These are phyloP conservation scores for Poliocrania exsul DNA, from an alignment of 2,797 vertebrate species.

Conservation along the genomic window DNA sequence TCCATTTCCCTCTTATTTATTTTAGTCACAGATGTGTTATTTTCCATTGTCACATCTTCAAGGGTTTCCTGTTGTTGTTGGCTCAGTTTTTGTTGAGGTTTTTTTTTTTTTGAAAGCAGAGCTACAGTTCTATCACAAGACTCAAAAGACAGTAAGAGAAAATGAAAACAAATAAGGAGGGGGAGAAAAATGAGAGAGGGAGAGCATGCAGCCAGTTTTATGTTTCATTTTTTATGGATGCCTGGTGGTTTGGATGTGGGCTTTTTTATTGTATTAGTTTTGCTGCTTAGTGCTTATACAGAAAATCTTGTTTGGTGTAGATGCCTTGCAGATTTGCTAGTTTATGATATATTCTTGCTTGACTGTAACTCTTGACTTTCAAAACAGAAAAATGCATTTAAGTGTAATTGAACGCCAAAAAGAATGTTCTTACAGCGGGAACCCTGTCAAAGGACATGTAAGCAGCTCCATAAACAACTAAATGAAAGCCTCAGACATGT, in stretches of 20 bases:
- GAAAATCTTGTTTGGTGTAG: slow-evolving; percentile 38
- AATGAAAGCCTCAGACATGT: slow-evolving; percentile 72
- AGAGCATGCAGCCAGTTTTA: background rate
- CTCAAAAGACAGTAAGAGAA: slow-evolving; percentile 40
- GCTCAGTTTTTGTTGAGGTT: background rate
- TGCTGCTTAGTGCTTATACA: slow-evolving; percentile 21
- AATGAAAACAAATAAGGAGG: slow-evolving; percentile 49
- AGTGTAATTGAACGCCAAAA: slow-evolving; percentile 36
- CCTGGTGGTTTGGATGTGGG: slow-evolving; percentile 47
- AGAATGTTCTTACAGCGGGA: slow-evolving; percentile 22
- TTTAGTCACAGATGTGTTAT: slow-evolving; percentile 28
- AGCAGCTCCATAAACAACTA: slow-evolving; percentile 64
- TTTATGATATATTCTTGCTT: slow-evolving; percentile 41
- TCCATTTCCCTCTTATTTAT: slow-evolving; percentile 60
- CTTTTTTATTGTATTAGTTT: slow-evolving; percentile 48
- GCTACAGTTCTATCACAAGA: slow-evolving; percentile 28
- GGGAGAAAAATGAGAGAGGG: slow-evolving; percentile 8
- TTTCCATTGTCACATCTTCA: slow-evolving; percentile 46
- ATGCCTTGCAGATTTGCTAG: slow-evolving; percentile 40
- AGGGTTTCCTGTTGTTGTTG: background rate
- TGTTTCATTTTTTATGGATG: slow-evolving; percentile 58
- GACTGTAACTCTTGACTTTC: slow-evolving; percentile 11
- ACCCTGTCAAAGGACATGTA: slow-evolving; percentile 31
- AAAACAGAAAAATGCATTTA: slow-evolving; percentile 54
- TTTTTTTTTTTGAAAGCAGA: slow-evolving; percentile 9